Base-by-base conservation (phyloP, 2,113 vertebrate species). In the Steatornis caripensis region DNA sequence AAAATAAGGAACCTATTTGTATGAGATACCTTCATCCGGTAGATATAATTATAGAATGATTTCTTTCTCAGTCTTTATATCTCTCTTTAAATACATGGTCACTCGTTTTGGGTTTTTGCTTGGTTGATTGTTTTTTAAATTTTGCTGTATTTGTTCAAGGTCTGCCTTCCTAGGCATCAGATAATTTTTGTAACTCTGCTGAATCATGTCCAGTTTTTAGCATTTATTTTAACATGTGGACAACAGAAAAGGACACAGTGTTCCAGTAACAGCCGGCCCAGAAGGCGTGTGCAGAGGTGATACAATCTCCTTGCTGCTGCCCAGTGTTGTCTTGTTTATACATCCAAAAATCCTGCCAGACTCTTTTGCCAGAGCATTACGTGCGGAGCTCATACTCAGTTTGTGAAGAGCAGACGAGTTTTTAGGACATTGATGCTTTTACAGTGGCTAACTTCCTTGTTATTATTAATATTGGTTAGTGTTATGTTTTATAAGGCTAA, bases 21-120 rank as follows among this genome's bases (percentile, higher is more conserved):
- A 78, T 95, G 93, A 71, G 95, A 81, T 95, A 55, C 68, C 72
- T 94, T 95, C 87, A 89, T 96, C 92, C 60, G 51, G 90, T 84
- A 48, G 66, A 70, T 90, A 37, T 43, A 96, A 90, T 92, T 93
- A 92, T 32, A 87, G 90, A 84, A 81, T 41, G 14, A 89, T 82
- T 95, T 94, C 51, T 91, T 94, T 91, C 86, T 68, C 54, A 39
- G 55, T 87, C 36, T 81, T 89, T 74, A 10, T 58, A 30, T 86
- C 46, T 90, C 53, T 76, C 32, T 84, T 85, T 75, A 74, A 86
- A 70, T 76, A 66, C 6, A 21, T 15, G 7, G 7, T 39, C 41
- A 20, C 18, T 86, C 74, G 26, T 69, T 77, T 74, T 4, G 34
- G 30, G 37, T 1, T 21, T 58, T 54, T 64, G 19, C 55, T 83